Percentiles rank a stretch among this genome's conserved stretches.
Evolutionary conservation across 2,113 vertebrate species (phyloP).

Genomic region (Piaya cayana): DNA sequence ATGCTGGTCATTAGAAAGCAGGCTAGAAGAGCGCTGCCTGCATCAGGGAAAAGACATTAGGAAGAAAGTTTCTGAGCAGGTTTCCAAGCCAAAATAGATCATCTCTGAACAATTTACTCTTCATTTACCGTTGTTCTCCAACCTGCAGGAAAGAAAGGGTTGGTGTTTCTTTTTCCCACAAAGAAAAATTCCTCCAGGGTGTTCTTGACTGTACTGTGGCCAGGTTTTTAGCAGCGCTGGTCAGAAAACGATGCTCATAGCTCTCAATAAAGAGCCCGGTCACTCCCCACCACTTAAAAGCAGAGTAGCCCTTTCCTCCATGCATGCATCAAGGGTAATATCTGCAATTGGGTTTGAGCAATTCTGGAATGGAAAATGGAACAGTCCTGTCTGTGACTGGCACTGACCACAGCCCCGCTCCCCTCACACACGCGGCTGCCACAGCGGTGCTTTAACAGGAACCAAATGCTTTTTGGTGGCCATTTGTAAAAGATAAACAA

Average conservation of each 20-base stretch:
- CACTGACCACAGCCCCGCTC: neutral
- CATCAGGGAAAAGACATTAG: neutral
- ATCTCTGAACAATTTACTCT: neutral
- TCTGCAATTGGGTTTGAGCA: neutral
- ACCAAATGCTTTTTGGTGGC: neutral
- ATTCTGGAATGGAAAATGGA: neutral
- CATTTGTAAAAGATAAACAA: neutral
- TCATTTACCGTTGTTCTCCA: neutral
- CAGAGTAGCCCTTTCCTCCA: neutral
- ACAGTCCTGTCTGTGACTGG: neutral
- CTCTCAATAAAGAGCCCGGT: neutral
- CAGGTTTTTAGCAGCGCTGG: neutral
- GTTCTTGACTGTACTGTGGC: fast-evolving
- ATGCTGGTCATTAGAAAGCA: slow-evolving; percentile 60
- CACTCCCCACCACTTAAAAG: neutral
- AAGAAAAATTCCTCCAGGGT: neutral
- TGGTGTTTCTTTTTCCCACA: neutral
- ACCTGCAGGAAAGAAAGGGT: neutral
- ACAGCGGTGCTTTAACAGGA: neutral
- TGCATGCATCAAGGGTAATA: neutral
- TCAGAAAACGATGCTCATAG: neutral
- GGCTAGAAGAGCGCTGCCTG: neutral
- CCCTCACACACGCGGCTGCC: neutral
- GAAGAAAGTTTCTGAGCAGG: slow-evolving; percentile 36
- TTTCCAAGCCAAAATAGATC: slow-evolving; percentile 15